Evolutionary conservation across 1,140 invertebrate species (phyloP).

Genomic region (Helicoverpa zea): DNA sequence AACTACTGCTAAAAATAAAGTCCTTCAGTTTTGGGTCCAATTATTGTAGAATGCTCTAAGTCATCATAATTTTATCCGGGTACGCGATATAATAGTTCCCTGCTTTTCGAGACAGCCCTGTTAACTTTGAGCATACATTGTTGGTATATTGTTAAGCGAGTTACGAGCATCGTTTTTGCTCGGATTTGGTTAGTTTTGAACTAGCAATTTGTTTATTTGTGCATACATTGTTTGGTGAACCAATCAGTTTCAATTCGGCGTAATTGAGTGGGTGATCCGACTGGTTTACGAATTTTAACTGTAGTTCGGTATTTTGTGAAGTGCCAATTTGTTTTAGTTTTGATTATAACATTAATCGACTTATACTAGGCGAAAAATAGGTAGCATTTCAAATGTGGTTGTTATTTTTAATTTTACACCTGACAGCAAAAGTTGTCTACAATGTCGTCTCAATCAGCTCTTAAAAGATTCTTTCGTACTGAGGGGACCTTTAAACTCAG

Average conservation of each 20-base stretch:
- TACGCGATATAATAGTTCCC: too few species aligned
- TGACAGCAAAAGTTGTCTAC: too few species aligned
- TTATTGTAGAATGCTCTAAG: too few species aligned
- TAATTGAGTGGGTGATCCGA: not conserved
- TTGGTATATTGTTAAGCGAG: slow-evolving; percentile 42
- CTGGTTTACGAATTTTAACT: not conserved
- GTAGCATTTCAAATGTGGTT: not conserved
- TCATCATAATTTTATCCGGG: too few species aligned
- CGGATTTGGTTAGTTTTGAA: slow-evolving; percentile 41
- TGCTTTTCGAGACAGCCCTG: not conserved
- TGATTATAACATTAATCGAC: not conserved
- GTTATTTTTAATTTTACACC: too few species aligned
- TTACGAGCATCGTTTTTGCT: slow-evolving; percentile 38
- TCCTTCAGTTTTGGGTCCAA: too few species aligned
- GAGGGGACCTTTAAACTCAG: too few species aligned
- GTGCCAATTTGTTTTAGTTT: not conserved
- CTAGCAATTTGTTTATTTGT: slow-evolving; percentile 48
- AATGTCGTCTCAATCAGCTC: too few species aligned
- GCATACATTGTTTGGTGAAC: slow-evolving; percentile 32
- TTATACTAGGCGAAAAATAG: too few species aligned
- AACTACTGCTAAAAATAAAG: too few species aligned
- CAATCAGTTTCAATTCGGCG: slow-evolving; percentile 38
- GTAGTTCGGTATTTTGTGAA: not conserved
- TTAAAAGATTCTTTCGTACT: too few species aligned
- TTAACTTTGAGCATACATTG: slow-evolving; percentile 17